These are phyloP conservation scores for Cuculus canorus DNA, from an alignment of 2,797 vertebrate genomes.

Conservation along the genomic window DNA sequence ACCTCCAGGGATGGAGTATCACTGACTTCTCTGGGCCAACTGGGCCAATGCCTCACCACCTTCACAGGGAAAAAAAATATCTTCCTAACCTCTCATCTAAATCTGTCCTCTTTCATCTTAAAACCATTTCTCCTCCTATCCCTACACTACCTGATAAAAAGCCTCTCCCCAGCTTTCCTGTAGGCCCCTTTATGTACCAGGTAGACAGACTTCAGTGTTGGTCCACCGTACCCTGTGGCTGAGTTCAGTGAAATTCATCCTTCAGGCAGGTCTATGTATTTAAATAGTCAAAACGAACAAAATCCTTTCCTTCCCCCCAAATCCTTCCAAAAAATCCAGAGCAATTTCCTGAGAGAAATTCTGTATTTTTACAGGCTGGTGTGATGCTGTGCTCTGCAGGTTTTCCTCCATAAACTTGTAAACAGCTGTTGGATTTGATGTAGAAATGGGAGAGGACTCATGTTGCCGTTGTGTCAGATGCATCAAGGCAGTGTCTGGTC, in stretches of 20 bases:
- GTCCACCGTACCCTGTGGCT: rapidly evolving
- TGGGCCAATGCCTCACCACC: no score
- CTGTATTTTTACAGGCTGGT: rapidly evolving
- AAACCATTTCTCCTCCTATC: no score
- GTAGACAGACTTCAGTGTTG: not conserved
- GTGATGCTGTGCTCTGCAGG: not conserved
- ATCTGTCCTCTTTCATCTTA: no score
- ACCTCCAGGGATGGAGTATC: no score
- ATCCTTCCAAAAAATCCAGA: not conserved
- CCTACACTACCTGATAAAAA: no score
- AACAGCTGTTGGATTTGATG: rapidly evolving
- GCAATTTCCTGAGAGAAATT: not conserved
- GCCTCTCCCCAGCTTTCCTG: no score
- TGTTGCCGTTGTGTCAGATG: rapidly evolving
- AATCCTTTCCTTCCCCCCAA: not conserved
- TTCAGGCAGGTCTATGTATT: rapidly evolving
- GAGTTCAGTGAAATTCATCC: not conserved
- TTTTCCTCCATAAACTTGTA: not conserved
- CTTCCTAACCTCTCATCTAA: no score
- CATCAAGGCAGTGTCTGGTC: rapidly evolving
- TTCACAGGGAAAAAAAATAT: no score
- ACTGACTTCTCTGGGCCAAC: no score
- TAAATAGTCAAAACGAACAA: not conserved
- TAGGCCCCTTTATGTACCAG: no score
- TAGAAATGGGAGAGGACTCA: rapidly evolving